Conservation (phyloP, 1,140 invertebrate genomes). For the Batillaria attramentaria region DNA sequence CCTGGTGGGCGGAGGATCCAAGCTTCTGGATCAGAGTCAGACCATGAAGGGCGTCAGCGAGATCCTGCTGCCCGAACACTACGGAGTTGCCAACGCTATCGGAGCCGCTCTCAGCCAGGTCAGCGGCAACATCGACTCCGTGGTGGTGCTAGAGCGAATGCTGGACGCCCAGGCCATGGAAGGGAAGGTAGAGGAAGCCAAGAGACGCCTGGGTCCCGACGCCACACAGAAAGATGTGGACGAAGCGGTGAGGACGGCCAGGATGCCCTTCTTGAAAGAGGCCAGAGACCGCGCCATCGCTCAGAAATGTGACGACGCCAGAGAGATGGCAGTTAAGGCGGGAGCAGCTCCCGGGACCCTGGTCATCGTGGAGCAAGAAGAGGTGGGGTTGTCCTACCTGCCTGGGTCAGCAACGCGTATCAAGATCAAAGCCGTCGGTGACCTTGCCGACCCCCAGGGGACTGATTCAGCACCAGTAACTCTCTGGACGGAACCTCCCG, state of each 20-base stretch:
- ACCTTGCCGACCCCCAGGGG: background rate
- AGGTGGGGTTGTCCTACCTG: slow-evolving; percentile 57
- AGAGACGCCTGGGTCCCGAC: background rate
- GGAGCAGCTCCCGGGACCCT: slow-evolving; percentile 54
- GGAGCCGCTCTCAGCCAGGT: slow-evolving; percentile 67
- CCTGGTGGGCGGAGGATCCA: slow-evolving; percentile 64
- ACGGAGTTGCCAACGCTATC: slow-evolving; percentile 66
- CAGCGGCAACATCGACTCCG: slow-evolving; percentile 51
- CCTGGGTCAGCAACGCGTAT: slow-evolving; percentile 59
- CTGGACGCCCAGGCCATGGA: slow-evolving; percentile 33
- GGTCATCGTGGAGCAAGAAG: slow-evolving; percentile 50
- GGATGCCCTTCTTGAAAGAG: slow-evolving; percentile 44
- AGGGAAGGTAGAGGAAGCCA: background rate
- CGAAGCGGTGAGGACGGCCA: slow-evolving; percentile 23
- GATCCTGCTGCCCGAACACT: slow-evolving; percentile 51
- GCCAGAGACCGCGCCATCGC: slow-evolving; percentile 49
- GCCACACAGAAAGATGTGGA: slow-evolving; percentile 29
- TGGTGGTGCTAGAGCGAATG: slow-evolving; percentile 48
- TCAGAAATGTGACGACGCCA: slow-evolving; percentile 36
- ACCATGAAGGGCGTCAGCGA: slow-evolving; percentile 45
- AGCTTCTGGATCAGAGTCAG: slow-evolving; percentile 47
- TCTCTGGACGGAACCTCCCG: slow-evolving; percentile 11
- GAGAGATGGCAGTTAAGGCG: slow-evolving; percentile 32
- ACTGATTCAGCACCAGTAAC: background rate
- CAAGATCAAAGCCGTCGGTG: slow-evolving; percentile 39